Conservation (phyloP, 2,888 invertebrate genomes). For the Kuschelorhynchus macadamiae region DNA sequence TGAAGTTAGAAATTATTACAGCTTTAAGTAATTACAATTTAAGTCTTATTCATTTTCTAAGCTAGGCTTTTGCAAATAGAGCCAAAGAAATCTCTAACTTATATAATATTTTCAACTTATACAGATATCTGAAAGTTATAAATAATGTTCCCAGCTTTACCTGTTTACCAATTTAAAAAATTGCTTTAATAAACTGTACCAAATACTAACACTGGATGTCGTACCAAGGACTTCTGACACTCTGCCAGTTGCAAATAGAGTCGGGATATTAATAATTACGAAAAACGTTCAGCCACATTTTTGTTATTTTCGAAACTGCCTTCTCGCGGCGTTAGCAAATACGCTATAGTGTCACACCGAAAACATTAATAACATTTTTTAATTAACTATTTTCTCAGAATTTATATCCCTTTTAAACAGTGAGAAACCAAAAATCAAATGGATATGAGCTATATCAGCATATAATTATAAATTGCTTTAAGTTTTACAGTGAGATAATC, state of each 20-base stretch:
- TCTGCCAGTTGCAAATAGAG: constrained; percentile 16
- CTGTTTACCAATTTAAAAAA: no score
- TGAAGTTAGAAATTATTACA: no score
- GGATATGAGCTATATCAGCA: constrained; percentile 10
- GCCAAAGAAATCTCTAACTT: no score
- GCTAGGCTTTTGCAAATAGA: no score
- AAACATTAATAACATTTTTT: constrained; percentile 25
- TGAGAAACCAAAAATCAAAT: constrained; percentile 12
- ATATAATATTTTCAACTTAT: no score
- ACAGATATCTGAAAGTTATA: no score
- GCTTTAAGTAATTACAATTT: no score
- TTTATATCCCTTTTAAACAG: constrained; percentile 19
- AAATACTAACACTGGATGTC: no score
- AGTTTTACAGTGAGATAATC: no score
- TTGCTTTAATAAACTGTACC: no score
- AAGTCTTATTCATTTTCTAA: no score
- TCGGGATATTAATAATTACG: not conserved
- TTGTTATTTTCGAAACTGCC: constrained; percentile 17
- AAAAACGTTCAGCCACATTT: constrained; percentile 14
- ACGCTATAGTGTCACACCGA: constrained; percentile 15
- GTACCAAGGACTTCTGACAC: not conserved
- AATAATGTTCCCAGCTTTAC: no score
- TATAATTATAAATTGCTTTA: constrained; percentile 5
- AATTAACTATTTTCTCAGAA: constrained; percentile 18
- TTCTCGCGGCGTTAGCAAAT: constrained; percentile 20